These are phyloP conservation scores for Aplocera efformata DNA, from an alignment of 2,888 invertebrate species.

Conservation along the genomic window DNA sequence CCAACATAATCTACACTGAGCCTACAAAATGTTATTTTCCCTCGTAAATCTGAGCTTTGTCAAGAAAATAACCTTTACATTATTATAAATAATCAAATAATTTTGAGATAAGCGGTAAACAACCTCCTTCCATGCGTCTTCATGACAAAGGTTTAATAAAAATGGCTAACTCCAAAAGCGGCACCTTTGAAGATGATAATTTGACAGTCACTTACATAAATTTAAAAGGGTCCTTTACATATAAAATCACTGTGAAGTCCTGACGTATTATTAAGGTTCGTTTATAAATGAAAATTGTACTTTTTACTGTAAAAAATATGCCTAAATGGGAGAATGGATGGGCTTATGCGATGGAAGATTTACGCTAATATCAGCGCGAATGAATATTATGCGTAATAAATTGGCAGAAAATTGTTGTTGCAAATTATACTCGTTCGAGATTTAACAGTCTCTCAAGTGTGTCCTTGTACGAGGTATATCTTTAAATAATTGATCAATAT, in stretches of 20 bases:
- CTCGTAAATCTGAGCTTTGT: too few species aligned
- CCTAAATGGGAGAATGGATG: slow-evolving; percentile 50
- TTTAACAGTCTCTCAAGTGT: too few species aligned
- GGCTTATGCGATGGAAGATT: slow-evolving; percentile 46
- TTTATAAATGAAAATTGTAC: slow-evolving; percentile 43
- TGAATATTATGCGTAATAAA: slow-evolving; percentile 38
- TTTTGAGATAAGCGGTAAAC: slow-evolving; percentile 15
- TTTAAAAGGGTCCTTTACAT: slow-evolving; percentile 32
- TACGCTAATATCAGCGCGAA: slow-evolving; percentile 37
- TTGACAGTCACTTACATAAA: slow-evolving; percentile 65
- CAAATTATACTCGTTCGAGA: slow-evolving; percentile 24
- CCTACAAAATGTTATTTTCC: too few species aligned
- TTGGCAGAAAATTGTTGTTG: slow-evolving; percentile 31
- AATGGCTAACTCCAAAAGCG: slow-evolving; percentile 45
- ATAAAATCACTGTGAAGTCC: slow-evolving; percentile 17
- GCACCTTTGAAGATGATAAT: slow-evolving; percentile 52
- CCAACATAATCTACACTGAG: too few species aligned
- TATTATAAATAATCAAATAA: slow-evolving; percentile 9
- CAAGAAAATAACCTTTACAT: too few species aligned
- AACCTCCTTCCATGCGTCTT: slow-evolving; percentile 13
- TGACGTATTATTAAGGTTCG: slow-evolving; percentile 44
- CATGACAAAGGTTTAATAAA: slow-evolving; percentile 33
- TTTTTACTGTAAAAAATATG: slow-evolving; percentile 56
- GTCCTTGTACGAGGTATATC: too few species aligned
- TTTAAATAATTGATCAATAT: too few species aligned